Evolutionary conservation across 2,797 vertebrate species (phyloP).

Genomic region (Leuciscus waleckii): DNA sequence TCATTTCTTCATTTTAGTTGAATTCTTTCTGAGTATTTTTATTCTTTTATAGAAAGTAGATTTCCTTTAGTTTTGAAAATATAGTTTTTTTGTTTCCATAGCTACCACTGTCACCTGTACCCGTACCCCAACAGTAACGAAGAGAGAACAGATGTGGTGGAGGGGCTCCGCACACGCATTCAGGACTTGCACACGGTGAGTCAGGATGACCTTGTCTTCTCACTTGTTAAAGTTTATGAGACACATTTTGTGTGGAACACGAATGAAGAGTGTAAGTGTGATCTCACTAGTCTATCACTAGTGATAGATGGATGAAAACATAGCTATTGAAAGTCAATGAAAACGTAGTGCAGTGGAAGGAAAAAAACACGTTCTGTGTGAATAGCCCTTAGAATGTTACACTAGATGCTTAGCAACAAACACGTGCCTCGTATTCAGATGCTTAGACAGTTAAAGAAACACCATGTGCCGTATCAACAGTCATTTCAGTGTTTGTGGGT

Average conservation of each 20-base stretch:
- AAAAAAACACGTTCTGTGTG: no score
- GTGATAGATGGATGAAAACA: no score
- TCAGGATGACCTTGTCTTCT: conserved; percentile 32
- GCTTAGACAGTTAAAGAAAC: no score
- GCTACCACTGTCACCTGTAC: conserved; percentile 96
- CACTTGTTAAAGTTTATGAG: background rate
- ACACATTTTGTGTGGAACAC: background rate
- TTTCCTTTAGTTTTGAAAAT: background rate
- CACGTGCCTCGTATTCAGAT: no score
- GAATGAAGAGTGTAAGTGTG: background rate
- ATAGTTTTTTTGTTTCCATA: conserved; percentile 60
- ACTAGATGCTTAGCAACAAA: no score
- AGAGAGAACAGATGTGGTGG: conserved; percentile 87
- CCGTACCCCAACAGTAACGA: conserved; percentile 90
- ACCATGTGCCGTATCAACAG: no score
- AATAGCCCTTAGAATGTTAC: no score
- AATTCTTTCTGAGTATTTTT: background rate
- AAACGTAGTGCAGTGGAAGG: no score
- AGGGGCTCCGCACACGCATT: conserved; percentile 90
- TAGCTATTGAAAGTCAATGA: no score
- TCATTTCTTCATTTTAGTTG: background rate
- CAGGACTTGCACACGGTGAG: conserved; percentile 93
- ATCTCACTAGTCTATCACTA: background rate
- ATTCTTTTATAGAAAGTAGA: background rate
- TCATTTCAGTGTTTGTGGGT: no score